phyloP scores from a whole-genome alignment of 2,797 vertebrate genomes.

The Cygnus olor region DNA sequence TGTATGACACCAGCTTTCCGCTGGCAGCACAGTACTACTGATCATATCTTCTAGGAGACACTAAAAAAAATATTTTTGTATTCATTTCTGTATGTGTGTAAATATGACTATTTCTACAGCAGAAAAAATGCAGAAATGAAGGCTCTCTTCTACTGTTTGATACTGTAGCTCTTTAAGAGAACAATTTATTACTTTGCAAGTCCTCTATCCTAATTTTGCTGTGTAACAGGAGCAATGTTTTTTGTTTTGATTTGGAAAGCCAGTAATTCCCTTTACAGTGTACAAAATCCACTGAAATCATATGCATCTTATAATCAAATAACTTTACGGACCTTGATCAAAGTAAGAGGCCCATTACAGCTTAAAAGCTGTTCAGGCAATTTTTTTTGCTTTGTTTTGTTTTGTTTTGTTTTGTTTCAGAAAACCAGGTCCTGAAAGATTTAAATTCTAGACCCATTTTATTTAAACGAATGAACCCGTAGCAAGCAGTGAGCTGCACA shows the following conservation, averaged over 20 bases:
- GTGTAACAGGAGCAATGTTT: not conserved
- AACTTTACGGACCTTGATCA: slow-evolving; percentile 18
- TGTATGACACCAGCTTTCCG: not conserved
- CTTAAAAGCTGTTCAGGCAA: not conserved
- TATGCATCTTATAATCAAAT: not conserved
- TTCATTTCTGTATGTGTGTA: not conserved
- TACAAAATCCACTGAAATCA: slow-evolving; percentile 7
- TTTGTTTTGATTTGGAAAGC: slow-evolving; percentile 24
- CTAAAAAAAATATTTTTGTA: not conserved
- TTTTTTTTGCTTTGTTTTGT: not conserved
- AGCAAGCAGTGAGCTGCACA: not conserved
- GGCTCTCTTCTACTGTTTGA: not conserved
- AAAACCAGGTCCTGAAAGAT: slow-evolving; percentile 16
- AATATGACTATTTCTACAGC: not conserved
- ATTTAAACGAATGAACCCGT: slow-evolving; percentile 1
- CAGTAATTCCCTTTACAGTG: not conserved
- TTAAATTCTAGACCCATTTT: slow-evolving; percentile 21
- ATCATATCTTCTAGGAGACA: not conserved
- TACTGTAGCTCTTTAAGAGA: not conserved
- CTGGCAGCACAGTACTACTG: not conserved
- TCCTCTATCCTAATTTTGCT: not conserved
- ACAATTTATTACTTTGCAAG: not conserved
- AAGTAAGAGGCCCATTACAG: not conserved
- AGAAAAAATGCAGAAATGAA: not conserved
- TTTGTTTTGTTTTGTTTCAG: not conserved